Evolutionary conservation across 2,888 invertebrate species (phyloP), one percentile per base, ranked within the genome.

Genomic region (Ypsolopha scabrella): DNA sequence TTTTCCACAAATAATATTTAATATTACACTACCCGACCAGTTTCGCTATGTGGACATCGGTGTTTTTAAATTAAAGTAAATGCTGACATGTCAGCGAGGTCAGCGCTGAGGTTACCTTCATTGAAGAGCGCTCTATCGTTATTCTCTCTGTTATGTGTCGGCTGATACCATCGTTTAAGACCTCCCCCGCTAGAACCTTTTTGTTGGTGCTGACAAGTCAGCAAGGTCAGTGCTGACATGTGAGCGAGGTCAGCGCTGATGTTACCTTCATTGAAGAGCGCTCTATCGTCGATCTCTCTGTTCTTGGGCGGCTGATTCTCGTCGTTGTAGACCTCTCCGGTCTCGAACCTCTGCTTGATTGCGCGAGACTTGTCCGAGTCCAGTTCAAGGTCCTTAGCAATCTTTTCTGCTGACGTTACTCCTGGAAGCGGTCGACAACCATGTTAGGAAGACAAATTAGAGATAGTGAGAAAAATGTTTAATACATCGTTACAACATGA

Each of bases 271-370:
- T 94, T 94, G 68, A 93, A 94, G 4, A 95, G 91, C 59, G 92
- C 89, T 56, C 90, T 88, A 63, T 95, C 95, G 35, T 93, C 91
- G n/a, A 89, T 82, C 14, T 88, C 89, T 54, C 85, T 82, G 62
- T 72, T 79, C 66, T 67, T 82, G 36, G 80, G 86, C 57, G 86
- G 83, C 41, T 76, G 77, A 67, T 89, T 89, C 55, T 90, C 90
- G 52, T 93, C 91, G 53, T 90, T 90, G 60, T 88, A 89, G 1
- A 90, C 80, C 60, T 93, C 91, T 0, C 96, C 96, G 55, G 90
- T 92, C 74, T 95, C 95, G 72, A 95, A 95, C 58, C 91, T 90
- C 56, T 95, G 92, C 63, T 94, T 94, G 61, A 94, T 90, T 41
- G 90, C 89, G 54, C 89, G 86, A 0, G 91, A 82, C 50, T 88